Evolutionary conservation across 2,797 vertebrate species (phyloP).

Genomic region (Aphelocoma californica): DNA sequence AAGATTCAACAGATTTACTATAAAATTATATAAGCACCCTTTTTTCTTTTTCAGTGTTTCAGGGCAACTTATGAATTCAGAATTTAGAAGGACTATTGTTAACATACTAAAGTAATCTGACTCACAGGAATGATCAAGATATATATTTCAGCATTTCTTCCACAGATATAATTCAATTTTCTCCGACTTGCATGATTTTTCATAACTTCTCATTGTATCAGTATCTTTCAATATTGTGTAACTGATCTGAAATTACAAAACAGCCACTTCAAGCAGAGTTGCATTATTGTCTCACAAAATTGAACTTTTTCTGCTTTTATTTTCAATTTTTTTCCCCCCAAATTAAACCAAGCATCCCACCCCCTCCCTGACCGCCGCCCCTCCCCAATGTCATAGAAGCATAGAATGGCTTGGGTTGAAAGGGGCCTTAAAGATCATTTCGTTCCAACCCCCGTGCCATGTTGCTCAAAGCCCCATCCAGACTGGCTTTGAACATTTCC

Average conservation of each 20-base stretch:
- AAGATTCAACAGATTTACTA: neutral
- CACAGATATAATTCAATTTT: neutral
- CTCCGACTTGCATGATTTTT: neutral
- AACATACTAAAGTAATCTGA: neutral
- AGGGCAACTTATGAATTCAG: neutral
- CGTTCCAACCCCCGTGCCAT: neutral
- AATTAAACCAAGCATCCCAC: neutral
- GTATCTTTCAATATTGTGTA: neutral
- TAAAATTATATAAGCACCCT: neutral
- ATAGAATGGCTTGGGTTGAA: neutral
- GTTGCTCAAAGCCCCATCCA: neutral
- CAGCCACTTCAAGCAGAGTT: neutral
- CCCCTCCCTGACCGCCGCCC: neutral
- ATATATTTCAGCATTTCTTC: neutral
- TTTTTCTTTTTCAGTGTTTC: neutral
- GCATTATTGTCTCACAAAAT: neutral
- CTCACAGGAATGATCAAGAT: neutral
- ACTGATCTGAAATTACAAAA: neutral
- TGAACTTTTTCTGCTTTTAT: neutral
- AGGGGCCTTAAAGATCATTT: neutral
- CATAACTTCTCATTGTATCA: neutral
- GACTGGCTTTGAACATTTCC: neutral
- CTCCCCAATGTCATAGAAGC: fast-evolving
- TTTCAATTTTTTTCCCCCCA: neutral
- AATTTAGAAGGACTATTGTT: neutral